phyloP scores from a whole-genome alignment of 2,888 invertebrate genomes.

The Yponomeuta cagnagella region DNA sequence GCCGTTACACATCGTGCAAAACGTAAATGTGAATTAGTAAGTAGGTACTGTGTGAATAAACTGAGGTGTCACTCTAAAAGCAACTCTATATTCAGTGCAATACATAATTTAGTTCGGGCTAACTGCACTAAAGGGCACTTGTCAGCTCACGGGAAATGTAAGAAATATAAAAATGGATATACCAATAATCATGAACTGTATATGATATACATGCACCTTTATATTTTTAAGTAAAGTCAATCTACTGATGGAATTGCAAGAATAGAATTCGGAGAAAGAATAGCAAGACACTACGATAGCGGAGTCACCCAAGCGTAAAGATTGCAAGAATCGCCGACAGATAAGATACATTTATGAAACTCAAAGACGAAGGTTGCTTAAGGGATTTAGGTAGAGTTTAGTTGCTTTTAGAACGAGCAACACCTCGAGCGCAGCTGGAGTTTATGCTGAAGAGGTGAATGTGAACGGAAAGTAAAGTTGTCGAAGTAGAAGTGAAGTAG shows the following conservation, averaged over 20 bases:
- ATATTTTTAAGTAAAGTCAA: background rate
- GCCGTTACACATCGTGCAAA: constrained; percentile 61
- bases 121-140: background rate
- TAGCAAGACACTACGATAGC: constrained; percentile 4
- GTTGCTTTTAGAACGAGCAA: constrained; percentile 1
- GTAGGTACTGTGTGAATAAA: constrained; percentile 22
- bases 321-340: background rate
- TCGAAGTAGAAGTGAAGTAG: constrained; percentile 52
- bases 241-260: background rate
- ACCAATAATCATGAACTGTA: background rate
- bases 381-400: background rate
- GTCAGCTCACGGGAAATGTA: background rate
- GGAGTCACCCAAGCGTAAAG: background rate
- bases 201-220: background rate
- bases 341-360: background rate
- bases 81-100: background rate
- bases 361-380: background rate
- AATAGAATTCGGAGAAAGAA: background rate
- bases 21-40: constrained; percentile 35
- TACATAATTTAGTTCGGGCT: background rate
- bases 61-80: constrained; percentile 54
- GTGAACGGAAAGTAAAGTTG: constrained; percentile 37
- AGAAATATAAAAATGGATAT: background rate
- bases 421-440: constrained; percentile 26
- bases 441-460: constrained; percentile 58